Conservation (phyloP, 2,888 invertebrate genomes). For the Apodemia zela region DNA sequence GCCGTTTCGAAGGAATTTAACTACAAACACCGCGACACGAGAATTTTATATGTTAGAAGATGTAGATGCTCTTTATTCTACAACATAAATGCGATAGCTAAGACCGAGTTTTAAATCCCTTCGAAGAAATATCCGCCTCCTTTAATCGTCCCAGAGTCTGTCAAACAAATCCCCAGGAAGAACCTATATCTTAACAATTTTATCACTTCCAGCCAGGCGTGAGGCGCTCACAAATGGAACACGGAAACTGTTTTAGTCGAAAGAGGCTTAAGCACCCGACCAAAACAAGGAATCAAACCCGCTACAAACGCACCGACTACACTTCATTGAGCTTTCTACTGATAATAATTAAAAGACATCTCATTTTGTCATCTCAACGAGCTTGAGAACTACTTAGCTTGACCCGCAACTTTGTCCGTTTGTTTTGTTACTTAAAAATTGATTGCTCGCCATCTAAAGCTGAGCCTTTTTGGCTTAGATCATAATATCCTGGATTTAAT, state of each 20-base stretch:
- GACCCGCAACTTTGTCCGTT: not conserved
- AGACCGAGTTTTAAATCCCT: not conserved
- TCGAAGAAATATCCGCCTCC: not conserved
- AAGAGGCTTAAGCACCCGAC: conserved; percentile 21
- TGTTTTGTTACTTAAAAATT: not conserved
- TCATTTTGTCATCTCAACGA: conserved; percentile 8
- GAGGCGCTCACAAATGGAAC: conserved; percentile 24
- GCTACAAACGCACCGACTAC: conserved; percentile 17
- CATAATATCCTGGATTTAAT: too few relatives aligned
- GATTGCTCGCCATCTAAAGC: too few relatives aligned
- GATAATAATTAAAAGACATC: conserved; percentile 12
- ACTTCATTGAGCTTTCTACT: conserved; percentile 15
- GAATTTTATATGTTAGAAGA: too few relatives aligned
- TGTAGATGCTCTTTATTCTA: too few relatives aligned
- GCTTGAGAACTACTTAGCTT: not conserved
- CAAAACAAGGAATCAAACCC: conserved; percentile 24
- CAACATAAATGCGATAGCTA: not conserved
- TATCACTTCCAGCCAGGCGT: conserved; percentile 19
- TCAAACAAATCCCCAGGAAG: conserved; percentile 7
- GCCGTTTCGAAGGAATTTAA: too few relatives aligned
- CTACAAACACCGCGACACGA: too few relatives aligned
- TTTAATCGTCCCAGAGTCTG: not conserved
- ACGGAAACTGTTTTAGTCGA: conserved; percentile 34
- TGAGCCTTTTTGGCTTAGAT: too few relatives aligned
- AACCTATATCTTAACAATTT: conserved; percentile 18